phyloP scores from a whole-genome alignment of 2,113 vertebrate genomes.

The Cyanoramphus novaezelandiae region DNA sequence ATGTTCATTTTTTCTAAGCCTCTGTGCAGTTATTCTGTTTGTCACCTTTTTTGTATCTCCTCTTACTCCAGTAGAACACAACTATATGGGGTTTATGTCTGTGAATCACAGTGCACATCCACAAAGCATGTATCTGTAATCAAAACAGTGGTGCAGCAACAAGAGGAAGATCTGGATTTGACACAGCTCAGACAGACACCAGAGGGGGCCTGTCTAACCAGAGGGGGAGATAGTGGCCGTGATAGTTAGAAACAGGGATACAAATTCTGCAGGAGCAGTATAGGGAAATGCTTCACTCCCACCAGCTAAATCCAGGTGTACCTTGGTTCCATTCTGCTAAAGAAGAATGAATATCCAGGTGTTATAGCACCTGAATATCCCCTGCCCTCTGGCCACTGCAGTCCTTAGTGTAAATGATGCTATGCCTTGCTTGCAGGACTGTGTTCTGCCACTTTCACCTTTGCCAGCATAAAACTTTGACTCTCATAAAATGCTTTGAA shows the following conservation, averaged over 20 bases:
- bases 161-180: not conserved
- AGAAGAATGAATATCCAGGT: not conserved
- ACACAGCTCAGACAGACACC: not conserved
- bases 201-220: not conserved
- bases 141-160: not conserved
- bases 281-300: not conserved
- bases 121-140: not conserved
- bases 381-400: not conserved
- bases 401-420: not conserved
- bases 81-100: not conserved
- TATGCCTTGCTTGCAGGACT: not conserved
- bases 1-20: not conserved
- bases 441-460: not conserved
- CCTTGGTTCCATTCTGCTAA: not conserved
- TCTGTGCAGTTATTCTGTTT: not conserved
- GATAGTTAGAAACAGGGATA: not conserved
- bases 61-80: not conserved
- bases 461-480: not conserved
- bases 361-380: not conserved
- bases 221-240: not conserved
- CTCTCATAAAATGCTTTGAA: not conserved
- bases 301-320: not conserved
- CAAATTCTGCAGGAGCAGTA: not conserved
- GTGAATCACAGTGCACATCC: not conserved
- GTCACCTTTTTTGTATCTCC: not conserved